A percentile compares a stretch with the other conserved stretches of the same genome.
These are phyloP conservation scores for Cerceris ruficornis DNA, from an alignment of 2,888 invertebrate genomes.

Conservation along the genomic window DNA sequence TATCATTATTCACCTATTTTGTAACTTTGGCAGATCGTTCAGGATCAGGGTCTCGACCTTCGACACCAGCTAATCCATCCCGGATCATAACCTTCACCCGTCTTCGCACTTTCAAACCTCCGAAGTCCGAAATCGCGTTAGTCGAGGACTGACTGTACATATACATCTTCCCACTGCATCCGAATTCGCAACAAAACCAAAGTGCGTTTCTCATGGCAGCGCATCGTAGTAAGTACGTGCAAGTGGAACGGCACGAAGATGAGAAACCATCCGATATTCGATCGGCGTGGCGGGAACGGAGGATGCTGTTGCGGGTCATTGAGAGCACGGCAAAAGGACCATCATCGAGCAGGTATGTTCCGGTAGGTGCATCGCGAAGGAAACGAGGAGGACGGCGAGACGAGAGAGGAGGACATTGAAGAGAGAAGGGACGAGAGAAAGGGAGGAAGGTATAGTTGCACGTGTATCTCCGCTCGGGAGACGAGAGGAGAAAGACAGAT, in stretches of 20 bases:
- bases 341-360: constrained; percentile 52
- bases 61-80: no score
- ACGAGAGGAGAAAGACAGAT: constrained; percentile 38
- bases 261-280: constrained; percentile 53
- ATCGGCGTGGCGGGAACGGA: constrained; percentile 25
- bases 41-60: no score
- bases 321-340: constrained; percentile 59
- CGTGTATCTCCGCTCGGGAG: background rate
- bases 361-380: constrained; percentile 50
- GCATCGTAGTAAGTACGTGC: background rate
- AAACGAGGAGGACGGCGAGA: constrained; percentile 2
- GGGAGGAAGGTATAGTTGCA: constrained; percentile 9
- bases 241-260: constrained; percentile 42
- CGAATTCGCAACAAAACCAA: constrained; percentile 40
- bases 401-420: constrained; percentile 1
- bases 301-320: constrained; percentile 59
- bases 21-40: no score
- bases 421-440: constrained; percentile 20
- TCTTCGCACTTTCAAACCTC: no score
- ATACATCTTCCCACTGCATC: constrained; percentile 18
- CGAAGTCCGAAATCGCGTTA: no score
- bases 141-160: no score
- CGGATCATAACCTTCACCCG: no score
- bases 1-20: no score
- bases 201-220: constrained; percentile 10